Conservation (phyloP, 2,113 vertebrate species). For the Sclerurus mexicanus region DNA sequence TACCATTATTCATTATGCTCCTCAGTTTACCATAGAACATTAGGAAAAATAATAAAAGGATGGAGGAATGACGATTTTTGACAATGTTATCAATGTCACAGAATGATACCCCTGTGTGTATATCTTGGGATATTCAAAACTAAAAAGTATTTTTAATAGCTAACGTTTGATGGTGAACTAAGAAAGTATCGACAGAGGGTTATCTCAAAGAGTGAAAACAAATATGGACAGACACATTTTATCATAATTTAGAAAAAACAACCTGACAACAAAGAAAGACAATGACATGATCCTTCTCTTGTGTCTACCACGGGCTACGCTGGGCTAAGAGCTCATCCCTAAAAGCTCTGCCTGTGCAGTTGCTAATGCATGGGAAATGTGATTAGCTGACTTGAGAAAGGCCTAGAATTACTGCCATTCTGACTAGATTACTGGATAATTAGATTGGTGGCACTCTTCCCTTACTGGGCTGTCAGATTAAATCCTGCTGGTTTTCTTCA, state of each 20-base stretch:
- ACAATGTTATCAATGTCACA: not conserved
- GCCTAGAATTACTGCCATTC: slow-evolving; percentile 89
- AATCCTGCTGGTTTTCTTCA: slow-evolving; percentile 76
- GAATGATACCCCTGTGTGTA: not conserved
- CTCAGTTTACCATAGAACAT: not conserved
- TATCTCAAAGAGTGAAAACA: not conserved
- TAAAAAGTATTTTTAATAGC: not conserved
- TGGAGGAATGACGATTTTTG: not conserved
- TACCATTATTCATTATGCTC: not conserved
- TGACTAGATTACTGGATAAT: slow-evolving; percentile 92
- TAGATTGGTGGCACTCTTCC: slow-evolving; percentile 89
- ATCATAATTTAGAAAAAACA: slow-evolving; percentile 1
- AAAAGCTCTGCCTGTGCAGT: slow-evolving; percentile 76
- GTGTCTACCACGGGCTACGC: not conserved
- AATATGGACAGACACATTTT: not conserved
- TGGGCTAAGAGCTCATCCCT: slow-evolving; percentile 63
- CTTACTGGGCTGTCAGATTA: slow-evolving; percentile 78
- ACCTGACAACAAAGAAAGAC: not conserved
- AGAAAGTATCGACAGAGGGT: not conserved
- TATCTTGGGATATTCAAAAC: not conserved
- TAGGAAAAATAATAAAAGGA: not conserved
- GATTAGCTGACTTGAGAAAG: slow-evolving; percentile 86
- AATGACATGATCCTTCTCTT: not conserved
- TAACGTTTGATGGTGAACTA: not conserved
- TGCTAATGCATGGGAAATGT: slow-evolving; percentile 87